A percentile compares a stretch with the other conserved stretches of the same genome.
These are phyloP conservation scores for Sarcoramphus papa DNA, from an alignment of 2,797 vertebrate genomes.

Conservation along the genomic window DNA sequence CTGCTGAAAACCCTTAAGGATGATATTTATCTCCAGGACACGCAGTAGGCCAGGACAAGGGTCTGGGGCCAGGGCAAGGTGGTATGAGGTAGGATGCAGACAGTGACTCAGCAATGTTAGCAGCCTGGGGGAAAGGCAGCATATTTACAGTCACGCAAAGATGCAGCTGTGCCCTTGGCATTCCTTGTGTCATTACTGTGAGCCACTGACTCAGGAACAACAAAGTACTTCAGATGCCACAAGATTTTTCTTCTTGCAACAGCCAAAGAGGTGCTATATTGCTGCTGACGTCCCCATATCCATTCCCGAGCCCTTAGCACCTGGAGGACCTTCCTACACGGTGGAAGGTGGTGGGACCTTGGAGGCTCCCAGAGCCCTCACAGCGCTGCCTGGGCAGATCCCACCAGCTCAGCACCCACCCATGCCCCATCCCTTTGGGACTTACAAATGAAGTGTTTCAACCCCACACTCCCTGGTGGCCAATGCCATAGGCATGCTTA, in stretches of 20 bases:
- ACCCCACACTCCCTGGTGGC: not conserved
- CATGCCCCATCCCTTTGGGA: not conserved
- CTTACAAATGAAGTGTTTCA: not conserved
- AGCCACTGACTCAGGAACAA: not conserved
- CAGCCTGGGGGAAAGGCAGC: not conserved
- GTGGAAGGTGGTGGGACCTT: not conserved
- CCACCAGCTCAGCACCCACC: not conserved
- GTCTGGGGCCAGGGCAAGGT: not conserved
- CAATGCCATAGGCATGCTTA: not conserved
- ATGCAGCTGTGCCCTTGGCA: not conserved
- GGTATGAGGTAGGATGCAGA: not conserved
- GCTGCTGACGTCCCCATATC: not conserved
- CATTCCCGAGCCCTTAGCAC: not conserved
- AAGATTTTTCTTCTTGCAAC: not conserved
- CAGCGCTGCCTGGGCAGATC: not conserved
- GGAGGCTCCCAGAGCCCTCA: not conserved
- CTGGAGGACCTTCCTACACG: not conserved
- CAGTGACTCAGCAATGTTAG: not conserved
- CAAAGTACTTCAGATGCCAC: not conserved
- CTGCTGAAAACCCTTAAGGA: not conserved
- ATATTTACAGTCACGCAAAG: not conserved
- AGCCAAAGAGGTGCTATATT: not conserved
- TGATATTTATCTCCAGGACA: not conserved
- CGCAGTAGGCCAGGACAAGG: not conserved
- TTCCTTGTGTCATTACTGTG: not conserved